Base-by-base conservation (phyloP, 35 echinoderm and acorn worm genomes). In the Stichopus chloronotus region DNA sequence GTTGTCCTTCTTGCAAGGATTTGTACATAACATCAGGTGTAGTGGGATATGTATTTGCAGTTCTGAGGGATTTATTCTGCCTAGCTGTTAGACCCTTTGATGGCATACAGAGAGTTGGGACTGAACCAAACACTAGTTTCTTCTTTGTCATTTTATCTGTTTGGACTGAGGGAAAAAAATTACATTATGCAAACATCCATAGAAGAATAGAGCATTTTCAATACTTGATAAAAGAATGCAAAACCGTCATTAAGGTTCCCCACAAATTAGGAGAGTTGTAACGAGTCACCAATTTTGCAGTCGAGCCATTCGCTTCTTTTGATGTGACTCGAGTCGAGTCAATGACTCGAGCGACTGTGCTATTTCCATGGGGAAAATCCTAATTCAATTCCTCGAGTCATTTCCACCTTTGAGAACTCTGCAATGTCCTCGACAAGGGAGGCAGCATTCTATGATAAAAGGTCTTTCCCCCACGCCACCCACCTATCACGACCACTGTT, bases 81-180 rank as follows among this genome's bases (percentile, higher is more conserved):
- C 22, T 24, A 82, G 79, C 43, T 82, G 5, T 13, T 82, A 43
- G 2, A 53, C 79, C 8, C 79, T 82, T 53, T 82, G 79, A 7
- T 53, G 25, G 79, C 25, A 53, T 82, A 6, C 43, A 43, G 22
- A 53, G 43, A 53, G 79, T 82, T 82, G 79, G 79, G 79, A 82
- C 43, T 30, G 79, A 82, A 82, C 79, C 79, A 82, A 82, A 82
- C 25, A 82, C 43, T 82, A 30, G 79, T 53, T 82, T 82, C 43
- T 82, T 82, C 79, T 82, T 82, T 23, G 79, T 82, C 79, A 82
- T 82, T 53, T 53, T 82, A 14, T 82, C 43, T 82, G 79, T 82
- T 53, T 82, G 79, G 79, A 82, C 79, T n/a, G n/a, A n/a, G n/a
- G n/a, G n/a, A n/a, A n/a, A n/a, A n/a, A n/a, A n/a, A n/a, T n/a